A percentile compares a stretch with the other conserved stretches of the same genome.
These are phyloP conservation scores for Lepidotrigona ventralis DNA, from an alignment of 1,140 invertebrate species.

Conservation along the genomic window DNA sequence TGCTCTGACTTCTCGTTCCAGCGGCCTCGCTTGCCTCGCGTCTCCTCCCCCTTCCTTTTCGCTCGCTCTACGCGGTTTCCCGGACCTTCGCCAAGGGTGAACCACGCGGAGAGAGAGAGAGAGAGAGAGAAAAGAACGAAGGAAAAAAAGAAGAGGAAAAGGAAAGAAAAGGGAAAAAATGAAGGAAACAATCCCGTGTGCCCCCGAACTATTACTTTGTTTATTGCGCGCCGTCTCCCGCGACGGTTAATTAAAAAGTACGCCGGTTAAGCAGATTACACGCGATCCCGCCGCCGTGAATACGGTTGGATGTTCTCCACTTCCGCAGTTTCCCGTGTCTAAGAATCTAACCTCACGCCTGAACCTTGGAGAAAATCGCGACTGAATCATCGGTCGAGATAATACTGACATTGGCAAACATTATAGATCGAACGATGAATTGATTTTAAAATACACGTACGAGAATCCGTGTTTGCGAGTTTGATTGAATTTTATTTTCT, in stretches of 20 bases:
- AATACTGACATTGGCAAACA: too few species aligned
- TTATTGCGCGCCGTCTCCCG: constrained; percentile 22
- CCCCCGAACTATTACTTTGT: constrained; percentile 45
- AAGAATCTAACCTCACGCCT: background rate
- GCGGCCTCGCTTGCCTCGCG: constrained; percentile 54
- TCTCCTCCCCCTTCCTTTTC: constrained; percentile 57
- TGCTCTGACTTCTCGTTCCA: constrained; percentile 77
- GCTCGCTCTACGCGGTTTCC: constrained; percentile 29
- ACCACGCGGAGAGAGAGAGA: constrained; percentile 5
- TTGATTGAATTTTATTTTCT: too few species aligned
- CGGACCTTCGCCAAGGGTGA: constrained; percentile 49
- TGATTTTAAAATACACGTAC: too few species aligned
- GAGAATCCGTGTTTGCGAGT: too few species aligned
- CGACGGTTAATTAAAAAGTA: constrained; percentile 27
- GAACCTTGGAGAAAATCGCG: background rate
- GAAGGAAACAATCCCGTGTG: constrained; percentile 39
- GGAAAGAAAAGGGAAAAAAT: background rate
- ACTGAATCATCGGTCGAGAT: too few species aligned
- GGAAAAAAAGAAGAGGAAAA: too few species aligned
- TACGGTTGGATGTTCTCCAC: too few species aligned
- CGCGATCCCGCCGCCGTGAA: background rate
- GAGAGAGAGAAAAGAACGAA: too few species aligned
- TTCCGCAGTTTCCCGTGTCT: background rate
- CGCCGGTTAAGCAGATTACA: background rate
- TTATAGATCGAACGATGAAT: too few species aligned